phyloP scores from a whole-genome alignment of 2,797 vertebrate genomes.

The Psittacula derbiana region DNA sequence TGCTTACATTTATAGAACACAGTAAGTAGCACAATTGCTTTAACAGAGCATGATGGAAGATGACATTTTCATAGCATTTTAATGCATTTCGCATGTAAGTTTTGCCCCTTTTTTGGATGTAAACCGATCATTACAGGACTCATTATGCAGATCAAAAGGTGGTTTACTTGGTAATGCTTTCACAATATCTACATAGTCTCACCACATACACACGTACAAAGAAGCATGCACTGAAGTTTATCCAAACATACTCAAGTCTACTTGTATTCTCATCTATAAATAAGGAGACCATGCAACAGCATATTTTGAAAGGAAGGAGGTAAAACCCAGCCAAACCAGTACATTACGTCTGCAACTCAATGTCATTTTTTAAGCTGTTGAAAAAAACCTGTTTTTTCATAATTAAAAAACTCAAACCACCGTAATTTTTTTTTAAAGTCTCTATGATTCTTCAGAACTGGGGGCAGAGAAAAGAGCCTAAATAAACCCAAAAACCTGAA shows the following conservation, averaged over 20 bases:
- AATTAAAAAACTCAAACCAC: rapidly evolving
- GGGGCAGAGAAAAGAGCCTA: background rate
- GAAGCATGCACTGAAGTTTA: background rate
- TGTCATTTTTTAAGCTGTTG: background rate
- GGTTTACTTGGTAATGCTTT: background rate
- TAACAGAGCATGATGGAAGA: background rate
- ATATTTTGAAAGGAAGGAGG: background rate
- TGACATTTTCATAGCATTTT: background rate
- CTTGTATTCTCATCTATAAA: background rate
- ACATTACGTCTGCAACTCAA: background rate
- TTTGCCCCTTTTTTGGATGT: background rate
- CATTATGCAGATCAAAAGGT: background rate
- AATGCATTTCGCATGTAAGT: background rate
- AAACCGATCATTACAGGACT: background rate
- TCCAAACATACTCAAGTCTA: background rate
- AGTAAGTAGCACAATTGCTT: background rate
- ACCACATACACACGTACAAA: background rate
- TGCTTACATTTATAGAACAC: background rate
- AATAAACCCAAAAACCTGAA: background rate
- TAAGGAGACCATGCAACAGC: background rate
- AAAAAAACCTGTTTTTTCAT: background rate
- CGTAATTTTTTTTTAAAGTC: background rate
- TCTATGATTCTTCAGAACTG: background rate
- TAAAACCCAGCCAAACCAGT: background rate
- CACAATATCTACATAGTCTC: background rate